These are phyloP conservation scores for Bicyclus anynana DNA, from an alignment of 1,140 invertebrate species.

Conservation along the genomic window DNA sequence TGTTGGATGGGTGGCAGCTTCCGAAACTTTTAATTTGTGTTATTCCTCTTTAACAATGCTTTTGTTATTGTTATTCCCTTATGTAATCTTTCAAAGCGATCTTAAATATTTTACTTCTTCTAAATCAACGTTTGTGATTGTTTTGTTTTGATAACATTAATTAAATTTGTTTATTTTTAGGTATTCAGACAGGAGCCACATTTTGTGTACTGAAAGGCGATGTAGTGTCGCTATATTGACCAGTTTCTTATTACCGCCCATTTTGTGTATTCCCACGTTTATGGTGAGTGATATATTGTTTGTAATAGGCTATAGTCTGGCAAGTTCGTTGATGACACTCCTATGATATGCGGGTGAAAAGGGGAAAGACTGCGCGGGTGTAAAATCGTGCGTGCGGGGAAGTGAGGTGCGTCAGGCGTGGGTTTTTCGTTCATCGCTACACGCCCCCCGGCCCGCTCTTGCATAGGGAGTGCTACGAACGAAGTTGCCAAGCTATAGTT, in stretches of 20 bases:
- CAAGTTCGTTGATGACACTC: no score
- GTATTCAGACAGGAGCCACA: slow-evolving; percentile 68
- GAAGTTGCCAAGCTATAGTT: no score
- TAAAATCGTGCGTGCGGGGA: no score
- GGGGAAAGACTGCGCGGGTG: no score
- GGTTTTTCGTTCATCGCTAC: no score
- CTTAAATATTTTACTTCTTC: neutral
- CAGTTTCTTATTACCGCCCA: slow-evolving; percentile 84
- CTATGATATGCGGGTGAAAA: no score
- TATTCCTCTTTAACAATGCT: neutral
- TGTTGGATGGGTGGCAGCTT: neutral
- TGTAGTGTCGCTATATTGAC: slow-evolving; percentile 86
- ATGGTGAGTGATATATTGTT: slow-evolving; percentile 73
- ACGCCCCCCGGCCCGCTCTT: no score
- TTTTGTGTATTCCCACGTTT: slow-evolving; percentile 89
- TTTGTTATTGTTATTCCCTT: neutral
- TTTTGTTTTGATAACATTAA: neutral
- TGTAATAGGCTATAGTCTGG: slow-evolving; percentile 80
- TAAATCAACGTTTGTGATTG: neutral
- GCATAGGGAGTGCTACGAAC: no score
- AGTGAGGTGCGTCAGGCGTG: no score
- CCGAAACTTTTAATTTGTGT: neutral
- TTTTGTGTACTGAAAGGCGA: slow-evolving; percentile 82
- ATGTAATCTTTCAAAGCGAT: neutral
- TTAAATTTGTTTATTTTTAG: slow-evolving; percentile 39